phyloP scores from a whole-genome alignment of 1,140 invertebrate genomes.

The Anastrepha obliqua region DNA sequence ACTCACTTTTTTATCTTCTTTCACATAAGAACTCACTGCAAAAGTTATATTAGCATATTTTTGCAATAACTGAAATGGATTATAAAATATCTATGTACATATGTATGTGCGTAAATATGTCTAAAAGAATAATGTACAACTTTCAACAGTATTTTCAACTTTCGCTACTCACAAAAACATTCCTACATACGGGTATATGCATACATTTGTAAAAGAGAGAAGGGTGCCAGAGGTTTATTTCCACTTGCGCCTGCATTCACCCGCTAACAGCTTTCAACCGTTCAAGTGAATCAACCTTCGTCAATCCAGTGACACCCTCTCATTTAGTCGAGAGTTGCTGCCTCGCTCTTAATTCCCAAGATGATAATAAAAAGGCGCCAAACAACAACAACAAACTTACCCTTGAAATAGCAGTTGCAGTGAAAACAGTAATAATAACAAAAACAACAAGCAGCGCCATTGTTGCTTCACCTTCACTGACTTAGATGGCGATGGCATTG shows the following conservation, averaged over 20 bases:
- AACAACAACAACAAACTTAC: neutral
- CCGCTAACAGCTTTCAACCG: neutral
- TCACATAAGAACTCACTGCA: conserved; percentile 3
- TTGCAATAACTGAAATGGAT: conserved; percentile 73
- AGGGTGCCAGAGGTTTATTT: neutral
- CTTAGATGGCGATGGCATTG: neutral
- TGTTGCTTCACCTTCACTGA: neutral
- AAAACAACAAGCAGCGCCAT: neutral
- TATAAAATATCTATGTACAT: conserved; percentile 62
- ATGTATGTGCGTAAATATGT: neutral
- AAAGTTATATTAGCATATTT: conserved; percentile 72
- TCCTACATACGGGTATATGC: neutral
- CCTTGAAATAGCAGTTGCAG: conserved; percentile 34
- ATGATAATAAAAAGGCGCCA: conserved; percentile 38
- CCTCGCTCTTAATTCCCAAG: conserved; percentile 29
- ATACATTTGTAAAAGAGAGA: neutral
- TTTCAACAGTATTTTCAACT: neutral
- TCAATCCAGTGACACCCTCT: conserved; percentile 47
- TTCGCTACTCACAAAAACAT: neutral
- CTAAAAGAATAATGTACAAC: neutral
- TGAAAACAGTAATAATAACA: neutral
- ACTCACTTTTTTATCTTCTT: conserved; percentile 34
- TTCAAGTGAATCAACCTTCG: conserved; percentile 2
- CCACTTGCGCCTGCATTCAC: conserved; percentile 7
- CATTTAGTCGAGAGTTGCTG: conserved; percentile 5